Base-by-base conservation (phyloP, 2,113 vertebrate species). In the Panthera uncia region DNA sequence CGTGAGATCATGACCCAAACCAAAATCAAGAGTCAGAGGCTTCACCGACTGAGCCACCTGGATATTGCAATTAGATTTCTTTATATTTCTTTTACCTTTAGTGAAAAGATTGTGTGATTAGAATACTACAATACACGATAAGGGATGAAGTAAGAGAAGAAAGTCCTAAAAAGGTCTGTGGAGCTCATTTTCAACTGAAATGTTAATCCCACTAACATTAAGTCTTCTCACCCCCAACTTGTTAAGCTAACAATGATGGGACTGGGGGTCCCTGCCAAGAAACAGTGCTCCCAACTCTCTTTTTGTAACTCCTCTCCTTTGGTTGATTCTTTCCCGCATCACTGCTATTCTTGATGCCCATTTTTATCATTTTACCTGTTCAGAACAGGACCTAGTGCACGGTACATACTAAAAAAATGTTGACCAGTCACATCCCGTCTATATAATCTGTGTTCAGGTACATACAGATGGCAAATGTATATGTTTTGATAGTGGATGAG, bases 41-140 rank as follows among this genome's bases (percentile, higher is more conserved):
- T 61, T 61, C 57, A 61, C 57, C 8, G 18, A 61, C 21, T 61
- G 57, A 61, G 57, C 21, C 21, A 25, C 21, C 21, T 61, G 57
- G 57, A 18, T 9, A 61, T 61, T 21, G 7, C 21, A 23, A 61
- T 79, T 80, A n/a, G 50, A 55, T 78, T 88, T 93, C 80, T 96
- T 95, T 86, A 33, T 52, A 41, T 52, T 45, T 79, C 50, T 89
- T 93, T 21, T 68, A 3, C 38, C 69, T 96, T 97, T 76, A 50
- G 63, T 65, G 45, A 82, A 74, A 93, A 86, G 5, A 7, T 52
- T 23, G 69, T 50, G 27, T 50, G 55, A 61, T 85, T 85, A 94
- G 41, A 84, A n/a, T 10, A 92, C 36, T 52, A 25, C 19, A 93
- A 19, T 45, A 52, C 7, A 55, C 16, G 29, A 94, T 36, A 65